A percentile compares a stretch with the other conserved stretches of the same genome.
Evolutionary conservation across 1,140 invertebrate genomes (phyloP).

Genomic region (Drosophila quadrilineata): DNA sequence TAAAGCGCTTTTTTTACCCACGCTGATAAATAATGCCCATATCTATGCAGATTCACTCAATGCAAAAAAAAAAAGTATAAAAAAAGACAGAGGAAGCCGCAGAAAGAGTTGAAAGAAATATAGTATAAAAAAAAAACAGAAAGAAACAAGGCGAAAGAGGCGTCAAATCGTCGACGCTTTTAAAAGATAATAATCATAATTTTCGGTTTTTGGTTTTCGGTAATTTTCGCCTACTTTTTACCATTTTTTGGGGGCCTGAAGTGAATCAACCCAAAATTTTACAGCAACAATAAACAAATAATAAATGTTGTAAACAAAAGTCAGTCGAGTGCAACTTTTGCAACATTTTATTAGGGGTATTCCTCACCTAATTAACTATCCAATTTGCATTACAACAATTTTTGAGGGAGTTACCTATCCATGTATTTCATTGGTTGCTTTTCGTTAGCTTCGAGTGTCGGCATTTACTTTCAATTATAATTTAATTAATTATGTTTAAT

Average conservation of each 20-base stretch:
- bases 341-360: constrained; percentile 42
- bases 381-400: constrained; percentile 52
- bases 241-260: not conserved
- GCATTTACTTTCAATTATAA: constrained; percentile 58
- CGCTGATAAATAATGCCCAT: constrained; percentile 54
- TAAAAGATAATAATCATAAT: constrained; percentile 47
- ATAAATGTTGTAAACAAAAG: too few relatives aligned
- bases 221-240: too few relatives aligned
- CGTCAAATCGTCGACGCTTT: constrained; percentile 52
- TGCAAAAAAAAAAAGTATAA: not conserved
- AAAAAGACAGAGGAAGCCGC: not conserved
- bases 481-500: constrained; percentile 67
- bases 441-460: constrained; percentile 40
- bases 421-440: constrained; percentile 34
- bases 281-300: constrained; percentile 10
- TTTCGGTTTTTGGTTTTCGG: constrained; percentile 27
- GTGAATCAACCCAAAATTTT: constrained; percentile 12
- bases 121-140: constrained; percentile 5
- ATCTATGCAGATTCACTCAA: constrained; percentile 54
- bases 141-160: constrained; percentile 41
- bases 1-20: constrained; percentile 39
- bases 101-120: too few relatives aligned
- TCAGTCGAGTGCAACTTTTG: constrained; percentile 18
- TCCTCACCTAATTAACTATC: constrained; percentile 25
- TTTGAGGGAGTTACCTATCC: constrained; percentile 20